Evolutionary conservation across 2,113 vertebrate species (phyloP).

Genomic region (Elephantulus edwardii): DNA sequence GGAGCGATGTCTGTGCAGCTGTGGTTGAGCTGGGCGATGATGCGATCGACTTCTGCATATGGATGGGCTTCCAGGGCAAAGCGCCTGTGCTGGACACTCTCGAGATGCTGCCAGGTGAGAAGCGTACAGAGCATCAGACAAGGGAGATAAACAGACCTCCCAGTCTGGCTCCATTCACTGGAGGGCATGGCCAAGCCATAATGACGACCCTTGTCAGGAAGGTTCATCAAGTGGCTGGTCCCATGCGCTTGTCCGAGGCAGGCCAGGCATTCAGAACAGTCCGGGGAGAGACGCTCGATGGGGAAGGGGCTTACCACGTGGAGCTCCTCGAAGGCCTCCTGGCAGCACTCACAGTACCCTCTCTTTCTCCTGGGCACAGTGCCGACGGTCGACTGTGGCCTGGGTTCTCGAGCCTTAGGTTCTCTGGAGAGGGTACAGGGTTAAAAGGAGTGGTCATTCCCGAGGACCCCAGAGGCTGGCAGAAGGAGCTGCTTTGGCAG

Average conservation of each 20-base stretch:
- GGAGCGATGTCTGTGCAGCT: constrained; percentile 69
- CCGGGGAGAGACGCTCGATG: too few species aligned
- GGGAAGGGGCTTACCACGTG: constrained; percentile 78
- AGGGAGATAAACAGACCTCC: neutral
- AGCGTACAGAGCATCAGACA: neutral
- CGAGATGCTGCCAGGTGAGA: constrained; percentile 85
- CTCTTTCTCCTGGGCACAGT: constrained; percentile 78
- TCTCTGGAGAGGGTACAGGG: constrained; percentile 56
- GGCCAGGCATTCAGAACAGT: neutral
- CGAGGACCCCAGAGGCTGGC: neutral
- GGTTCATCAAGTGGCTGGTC: neutral
- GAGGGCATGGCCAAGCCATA: neutral
- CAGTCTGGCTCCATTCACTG: neutral
- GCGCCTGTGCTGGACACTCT: constrained; percentile 84
- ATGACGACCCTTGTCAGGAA: neutral
- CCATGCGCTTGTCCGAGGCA: neutral
- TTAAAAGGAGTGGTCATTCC: neutral
- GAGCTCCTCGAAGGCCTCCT: constrained; percentile 85
- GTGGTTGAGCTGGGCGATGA: constrained; percentile 84
- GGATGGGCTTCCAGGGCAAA: constrained; percentile 84
- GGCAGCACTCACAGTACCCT: constrained; percentile 92
- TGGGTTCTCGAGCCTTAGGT: constrained; percentile 67
- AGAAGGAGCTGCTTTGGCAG: neutral
- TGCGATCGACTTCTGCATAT: constrained; percentile 83
- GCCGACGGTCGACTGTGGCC: neutral